Percentiles rank a stretch among this genome's conserved stretches.
phyloP scores from a whole-genome alignment of 2,113 vertebrate genomes.

The Carassius carassius region DNA sequence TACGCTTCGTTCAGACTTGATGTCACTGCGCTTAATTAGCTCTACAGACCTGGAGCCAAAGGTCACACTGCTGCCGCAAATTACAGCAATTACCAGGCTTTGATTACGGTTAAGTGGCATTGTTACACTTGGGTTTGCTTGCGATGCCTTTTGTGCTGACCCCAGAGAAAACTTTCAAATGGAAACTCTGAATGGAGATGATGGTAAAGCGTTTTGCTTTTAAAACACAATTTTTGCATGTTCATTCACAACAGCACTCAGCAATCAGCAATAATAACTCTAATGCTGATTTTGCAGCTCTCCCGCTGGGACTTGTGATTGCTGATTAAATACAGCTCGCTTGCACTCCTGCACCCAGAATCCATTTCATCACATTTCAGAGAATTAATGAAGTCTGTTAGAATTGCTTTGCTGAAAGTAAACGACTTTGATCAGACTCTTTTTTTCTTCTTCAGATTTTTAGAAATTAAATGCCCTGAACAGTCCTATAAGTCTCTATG shows the following conservation, averaged over 20 bases:
- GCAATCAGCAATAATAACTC: not conserved
- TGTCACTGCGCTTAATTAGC: not conserved
- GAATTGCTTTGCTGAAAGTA: not conserved
- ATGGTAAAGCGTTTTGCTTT: not conserved
- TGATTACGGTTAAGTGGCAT: not conserved
- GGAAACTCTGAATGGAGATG: not conserved
- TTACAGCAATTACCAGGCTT: slow-evolving; percentile 9
- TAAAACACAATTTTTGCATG: not conserved
- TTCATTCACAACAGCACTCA: not conserved
- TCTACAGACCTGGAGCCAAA: not conserved
- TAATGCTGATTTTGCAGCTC: not conserved
- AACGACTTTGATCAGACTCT: not conserved
- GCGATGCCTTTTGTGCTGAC: not conserved
- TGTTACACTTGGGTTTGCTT: slow-evolving; percentile 6
- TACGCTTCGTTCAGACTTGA: not conserved
- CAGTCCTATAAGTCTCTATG: not conserved
- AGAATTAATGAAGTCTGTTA: not conserved
- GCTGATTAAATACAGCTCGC: slow-evolving; percentile 12
- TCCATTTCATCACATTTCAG: not conserved
- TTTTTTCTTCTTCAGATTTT: not conserved
- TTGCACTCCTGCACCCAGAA: not conserved
- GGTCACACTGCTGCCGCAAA: not conserved
- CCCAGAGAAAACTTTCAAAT: not conserved
- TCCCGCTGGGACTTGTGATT: slow-evolving; percentile 22
- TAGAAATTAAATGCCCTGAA: not conserved